Evolutionary conservation across 2,888 invertebrate genomes (phyloP).

Genomic region (Orgyia antiqua): DNA sequence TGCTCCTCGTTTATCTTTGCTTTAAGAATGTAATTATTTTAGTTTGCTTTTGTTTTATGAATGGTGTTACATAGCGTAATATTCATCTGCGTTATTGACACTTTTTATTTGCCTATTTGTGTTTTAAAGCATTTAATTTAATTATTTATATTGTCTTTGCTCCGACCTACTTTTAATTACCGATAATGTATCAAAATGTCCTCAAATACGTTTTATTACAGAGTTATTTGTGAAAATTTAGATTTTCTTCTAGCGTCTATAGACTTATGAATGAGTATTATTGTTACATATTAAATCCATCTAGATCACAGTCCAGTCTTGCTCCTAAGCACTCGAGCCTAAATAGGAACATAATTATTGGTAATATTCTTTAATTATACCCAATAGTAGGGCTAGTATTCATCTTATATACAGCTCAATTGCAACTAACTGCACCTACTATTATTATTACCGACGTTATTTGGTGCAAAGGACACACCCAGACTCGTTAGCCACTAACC

Average conservation of each 20-base stretch:
- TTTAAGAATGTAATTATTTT: constrained; percentile 43
- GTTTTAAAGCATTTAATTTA: no score
- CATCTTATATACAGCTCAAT: constrained; percentile 40
- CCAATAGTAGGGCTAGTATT: constrained; percentile 23
- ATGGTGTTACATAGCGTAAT: constrained; percentile 21
- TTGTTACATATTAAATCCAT: no score
- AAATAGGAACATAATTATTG: constrained; percentile 24
- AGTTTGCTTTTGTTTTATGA: constrained; percentile 32
- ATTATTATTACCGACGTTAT: constrained; percentile 64
- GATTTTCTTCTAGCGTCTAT: no score
- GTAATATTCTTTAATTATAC: constrained; percentile 36
- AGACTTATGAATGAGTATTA: no score
- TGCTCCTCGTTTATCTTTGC: constrained; percentile 47
- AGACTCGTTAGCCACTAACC: constrained; percentile 67
- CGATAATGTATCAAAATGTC: no score
- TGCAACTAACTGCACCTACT: constrained; percentile 65
- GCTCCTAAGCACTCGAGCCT: no score
- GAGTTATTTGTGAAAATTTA: no score
- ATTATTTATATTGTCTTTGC: no score
- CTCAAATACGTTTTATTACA: no score
- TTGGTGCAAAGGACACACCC: constrained; percentile 72
- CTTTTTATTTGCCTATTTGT: no score
- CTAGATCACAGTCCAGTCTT: no score
- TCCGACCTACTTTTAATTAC: no score
- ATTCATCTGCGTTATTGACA: constrained; percentile 30